These are phyloP conservation scores for Drosophila watanabei DNA, from an alignment of 1,140 invertebrate species.

Conservation along the genomic window DNA sequence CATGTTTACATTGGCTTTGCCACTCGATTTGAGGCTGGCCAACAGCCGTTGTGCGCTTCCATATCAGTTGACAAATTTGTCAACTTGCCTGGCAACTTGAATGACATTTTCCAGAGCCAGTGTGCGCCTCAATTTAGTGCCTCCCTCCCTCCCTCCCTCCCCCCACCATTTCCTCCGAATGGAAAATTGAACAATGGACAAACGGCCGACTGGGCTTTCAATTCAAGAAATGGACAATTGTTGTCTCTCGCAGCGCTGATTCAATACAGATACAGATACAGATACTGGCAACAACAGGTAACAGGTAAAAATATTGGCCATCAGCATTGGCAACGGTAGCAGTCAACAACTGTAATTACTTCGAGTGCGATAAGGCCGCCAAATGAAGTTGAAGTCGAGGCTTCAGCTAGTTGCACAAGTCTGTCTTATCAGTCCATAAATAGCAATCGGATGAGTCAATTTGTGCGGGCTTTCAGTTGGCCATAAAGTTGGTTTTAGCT, in stretches of 20 bases:
- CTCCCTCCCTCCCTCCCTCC: background rate
- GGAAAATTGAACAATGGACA: constrained; percentile 69
- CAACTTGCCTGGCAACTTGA: constrained; percentile 74
- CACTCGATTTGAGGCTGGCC: constrained; percentile 42
- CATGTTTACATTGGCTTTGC: constrained; percentile 73
- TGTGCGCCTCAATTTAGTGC: constrained; percentile 13
- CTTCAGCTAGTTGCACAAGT: constrained; percentile 42
- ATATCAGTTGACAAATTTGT: constrained; percentile 83
- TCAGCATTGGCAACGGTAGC: constrained; percentile 28
- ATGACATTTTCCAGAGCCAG: constrained; percentile 74
- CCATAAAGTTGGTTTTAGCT: background rate
- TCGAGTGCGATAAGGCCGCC: constrained; percentile 31
- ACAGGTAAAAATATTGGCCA: constrained; percentile 35
- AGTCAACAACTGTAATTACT: constrained; percentile 71
- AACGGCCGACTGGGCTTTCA: constrained; percentile 46
- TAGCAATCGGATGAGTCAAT: constrained; percentile 38
- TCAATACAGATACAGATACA: constrained; percentile 28
- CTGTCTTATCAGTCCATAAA: constrained; percentile 47
- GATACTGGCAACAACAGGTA: constrained; percentile 19
- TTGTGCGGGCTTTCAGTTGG: background rate
- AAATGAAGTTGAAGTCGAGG: constrained; percentile 33
- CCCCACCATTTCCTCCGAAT: constrained; percentile 18
- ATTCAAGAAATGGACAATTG: constrained; percentile 83
- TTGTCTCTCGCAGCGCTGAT: constrained; percentile 60
- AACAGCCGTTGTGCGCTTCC: constrained; percentile 38